A percentile compares a stretch with the other conserved stretches of the same genome.
Evolutionary conservation across 2,113 vertebrate genomes (phyloP).

Genomic region (Campylorhamphus procurvoides): DNA sequence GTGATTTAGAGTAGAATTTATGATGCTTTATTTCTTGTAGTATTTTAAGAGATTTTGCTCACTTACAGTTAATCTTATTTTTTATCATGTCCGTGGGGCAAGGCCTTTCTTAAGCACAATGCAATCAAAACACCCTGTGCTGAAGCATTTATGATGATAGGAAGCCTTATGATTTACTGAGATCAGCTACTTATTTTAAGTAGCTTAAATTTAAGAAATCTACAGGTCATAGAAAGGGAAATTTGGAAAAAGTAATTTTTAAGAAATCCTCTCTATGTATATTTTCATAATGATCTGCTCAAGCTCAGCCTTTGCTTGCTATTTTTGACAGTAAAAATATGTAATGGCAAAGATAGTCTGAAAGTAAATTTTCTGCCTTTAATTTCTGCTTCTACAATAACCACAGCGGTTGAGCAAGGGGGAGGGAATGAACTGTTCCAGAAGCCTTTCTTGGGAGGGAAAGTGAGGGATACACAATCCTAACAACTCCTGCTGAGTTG

Average conservation of each 20-base stretch:
- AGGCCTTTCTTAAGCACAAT: neutral
- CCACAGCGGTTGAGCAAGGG: neutral
- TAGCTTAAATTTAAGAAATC: neutral
- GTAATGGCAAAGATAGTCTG: neutral
- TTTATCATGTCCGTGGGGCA: fast-evolving
- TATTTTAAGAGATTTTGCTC: neutral
- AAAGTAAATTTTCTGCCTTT: neutral
- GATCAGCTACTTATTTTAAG: neutral
- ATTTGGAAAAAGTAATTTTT: neutral
- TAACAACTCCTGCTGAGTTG: neutral
- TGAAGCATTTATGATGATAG: neutral
- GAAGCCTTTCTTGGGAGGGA: neutral
- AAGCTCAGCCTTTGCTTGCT: neutral
- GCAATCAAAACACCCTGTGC: neutral
- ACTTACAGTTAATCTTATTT: neutral
- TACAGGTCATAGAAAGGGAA: neutral
- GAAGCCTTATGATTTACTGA: neutral
- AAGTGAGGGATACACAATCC: neutral
- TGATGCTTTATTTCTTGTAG: neutral
- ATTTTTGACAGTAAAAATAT: neutral
- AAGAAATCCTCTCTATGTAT: neutral
- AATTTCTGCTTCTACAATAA: neutral
- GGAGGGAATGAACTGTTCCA: neutral
- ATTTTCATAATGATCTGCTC: neutral
- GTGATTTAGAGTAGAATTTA: neutral